Percentiles rank a stretch among this genome's conserved stretches.
phyloP scores from a whole-genome alignment of 1,140 invertebrate genomes.

The Monochamus saltuarius region DNA sequence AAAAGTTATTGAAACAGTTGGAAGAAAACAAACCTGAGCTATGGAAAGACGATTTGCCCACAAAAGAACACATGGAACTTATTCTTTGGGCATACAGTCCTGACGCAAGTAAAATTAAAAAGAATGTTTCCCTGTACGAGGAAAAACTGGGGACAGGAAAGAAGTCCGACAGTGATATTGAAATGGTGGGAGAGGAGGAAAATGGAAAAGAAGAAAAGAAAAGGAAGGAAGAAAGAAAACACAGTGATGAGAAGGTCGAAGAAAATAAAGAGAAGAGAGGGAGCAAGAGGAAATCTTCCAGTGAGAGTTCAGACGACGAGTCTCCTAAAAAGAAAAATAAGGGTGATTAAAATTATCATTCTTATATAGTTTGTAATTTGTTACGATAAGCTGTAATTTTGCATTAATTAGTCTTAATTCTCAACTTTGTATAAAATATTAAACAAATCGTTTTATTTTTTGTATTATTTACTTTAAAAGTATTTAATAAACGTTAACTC shows the following conservation, averaged over 20 bases:
- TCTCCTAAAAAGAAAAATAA: constrained; percentile 44
- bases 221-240: constrained; percentile 29
- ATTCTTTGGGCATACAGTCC: constrained; percentile 68
- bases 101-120: constrained; percentile 56
- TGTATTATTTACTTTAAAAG: too few species aligned
- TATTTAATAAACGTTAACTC: too few species aligned
- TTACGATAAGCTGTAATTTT: too few species aligned
- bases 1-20: constrained; percentile 59
- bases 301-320: constrained; percentile 36
- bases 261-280: constrained; percentile 19
- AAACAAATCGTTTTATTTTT: too few species aligned
- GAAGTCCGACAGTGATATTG: constrained; percentile 22
- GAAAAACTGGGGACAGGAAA: constrained; percentile 41
- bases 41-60: constrained; percentile 62
- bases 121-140: constrained; percentile 43
- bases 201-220: constrained; percentile 20
- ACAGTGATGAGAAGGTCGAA: constrained; percentile 12
- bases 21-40: constrained; percentile 54
- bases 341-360: too few species aligned
- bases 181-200: constrained; percentile 25
- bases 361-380: too few species aligned
- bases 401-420: too few species aligned
- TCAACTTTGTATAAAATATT: too few species aligned
- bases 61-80: constrained; percentile 60
- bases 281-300: constrained; percentile 37